Evolutionary conservation across 2,888 invertebrate genomes (phyloP).

Genomic region (Scaptomyza flava): DNA sequence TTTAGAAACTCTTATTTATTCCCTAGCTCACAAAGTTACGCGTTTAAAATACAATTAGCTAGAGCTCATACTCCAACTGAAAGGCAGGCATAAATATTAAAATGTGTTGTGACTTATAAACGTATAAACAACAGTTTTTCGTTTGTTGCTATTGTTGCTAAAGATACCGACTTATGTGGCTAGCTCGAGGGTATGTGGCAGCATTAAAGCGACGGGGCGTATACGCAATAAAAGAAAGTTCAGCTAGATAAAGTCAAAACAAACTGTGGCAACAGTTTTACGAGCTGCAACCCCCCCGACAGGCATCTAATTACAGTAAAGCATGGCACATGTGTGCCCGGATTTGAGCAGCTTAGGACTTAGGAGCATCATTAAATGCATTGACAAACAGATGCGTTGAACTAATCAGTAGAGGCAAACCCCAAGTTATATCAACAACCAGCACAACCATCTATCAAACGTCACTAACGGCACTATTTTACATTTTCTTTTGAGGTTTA

Average conservation of each 20-base stretch:
- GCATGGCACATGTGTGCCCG: constrained; percentile 1
- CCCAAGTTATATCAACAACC: constrained; percentile 7
- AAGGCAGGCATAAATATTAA: background rate
- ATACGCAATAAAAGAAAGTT: constrained; percentile 54
- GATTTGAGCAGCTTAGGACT: constrained; percentile 22
- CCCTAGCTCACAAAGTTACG: background rate
- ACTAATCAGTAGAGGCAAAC: constrained; percentile 34
- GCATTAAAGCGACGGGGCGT: constrained; percentile 54
- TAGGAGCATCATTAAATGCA: constrained; percentile 52
- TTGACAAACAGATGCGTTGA: constrained; percentile 37
- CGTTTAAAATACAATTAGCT: background rate
- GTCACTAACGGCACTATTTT: constrained; percentile 62
- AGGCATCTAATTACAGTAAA: constrained; percentile 47
- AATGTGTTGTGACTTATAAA: constrained; percentile 9
- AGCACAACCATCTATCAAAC: constrained; percentile 52
- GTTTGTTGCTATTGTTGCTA: constrained; percentile 1
- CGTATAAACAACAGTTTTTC: constrained; percentile 32
- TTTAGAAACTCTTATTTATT: background rate
- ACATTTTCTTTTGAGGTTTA: constrained; percentile 35
- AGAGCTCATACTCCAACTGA: background rate
- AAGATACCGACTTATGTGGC: background rate
- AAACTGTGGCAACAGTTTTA: constrained; percentile 30
- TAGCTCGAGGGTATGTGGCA: constrained; percentile 1
- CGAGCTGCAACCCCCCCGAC: constrained; percentile 21
- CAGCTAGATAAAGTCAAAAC: constrained; percentile 38